Evolutionary conservation across 2,888 invertebrate genomes (phyloP).

Genomic region (Dorcus hopei): DNA sequence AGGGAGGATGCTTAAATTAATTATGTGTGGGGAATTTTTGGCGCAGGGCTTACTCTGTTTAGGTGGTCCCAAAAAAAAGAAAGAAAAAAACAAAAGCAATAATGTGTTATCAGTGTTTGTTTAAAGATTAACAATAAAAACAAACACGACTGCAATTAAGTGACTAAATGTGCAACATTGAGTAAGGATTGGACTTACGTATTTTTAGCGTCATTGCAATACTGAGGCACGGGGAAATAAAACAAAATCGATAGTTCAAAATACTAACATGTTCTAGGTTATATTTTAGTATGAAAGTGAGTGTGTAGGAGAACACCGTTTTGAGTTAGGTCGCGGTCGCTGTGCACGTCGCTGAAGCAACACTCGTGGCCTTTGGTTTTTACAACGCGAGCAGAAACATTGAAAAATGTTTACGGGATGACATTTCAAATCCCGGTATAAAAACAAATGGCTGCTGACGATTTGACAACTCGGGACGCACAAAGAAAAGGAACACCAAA

Average conservation of each 20-base stretch:
- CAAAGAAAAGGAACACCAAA: slow-evolving; percentile 51
- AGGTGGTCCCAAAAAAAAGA: not conserved
- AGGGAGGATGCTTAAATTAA: not conserved
- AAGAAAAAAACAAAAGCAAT: not conserved
- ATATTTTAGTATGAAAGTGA: slow-evolving; percentile 1
- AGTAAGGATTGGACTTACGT: slow-evolving; percentile 12
- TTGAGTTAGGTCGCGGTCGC: not conserved
- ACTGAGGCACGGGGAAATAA: slow-evolving; percentile 11
- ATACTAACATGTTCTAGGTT: slow-evolving; percentile 15
- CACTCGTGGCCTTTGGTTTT: slow-evolving; percentile 10
- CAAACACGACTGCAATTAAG: not conserved
- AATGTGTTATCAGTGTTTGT: slow-evolving; percentile 3
- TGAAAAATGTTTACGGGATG: slow-evolving; percentile 44
- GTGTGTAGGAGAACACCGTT: not conserved
- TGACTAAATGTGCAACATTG: not conserved
- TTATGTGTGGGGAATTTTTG: too few species aligned
- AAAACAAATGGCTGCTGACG: slow-evolving; percentile 55
- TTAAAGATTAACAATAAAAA: slow-evolving; percentile 2
- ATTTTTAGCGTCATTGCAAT: slow-evolving; percentile 17
- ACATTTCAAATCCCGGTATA: slow-evolving; percentile 49
- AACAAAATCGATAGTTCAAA: slow-evolving; percentile 18
- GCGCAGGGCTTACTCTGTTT: too few species aligned
- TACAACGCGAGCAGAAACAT: slow-evolving; percentile 19
- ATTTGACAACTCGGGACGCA: slow-evolving; percentile 53
- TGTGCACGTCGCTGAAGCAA: not conserved